Conservation (phyloP, 37 sponge, comb jelly and placozoan species). For the Hormiphora californensis region DNA sequence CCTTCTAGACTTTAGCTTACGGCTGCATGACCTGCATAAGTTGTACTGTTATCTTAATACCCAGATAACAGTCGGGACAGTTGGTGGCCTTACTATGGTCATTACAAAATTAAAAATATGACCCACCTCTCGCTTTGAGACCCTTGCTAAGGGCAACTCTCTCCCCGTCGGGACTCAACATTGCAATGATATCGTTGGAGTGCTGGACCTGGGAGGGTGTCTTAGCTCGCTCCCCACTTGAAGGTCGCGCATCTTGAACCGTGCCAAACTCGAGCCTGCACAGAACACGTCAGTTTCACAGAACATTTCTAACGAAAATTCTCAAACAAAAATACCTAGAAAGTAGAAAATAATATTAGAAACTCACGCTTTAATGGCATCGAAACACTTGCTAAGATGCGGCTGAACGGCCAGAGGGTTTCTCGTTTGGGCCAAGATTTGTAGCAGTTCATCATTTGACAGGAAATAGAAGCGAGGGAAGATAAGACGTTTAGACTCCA, state of each 20-base stretch:
- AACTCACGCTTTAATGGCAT: constrained; percentile 83
- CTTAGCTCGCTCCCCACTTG: constrained; percentile 39
- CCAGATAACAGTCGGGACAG: too few species aligned
- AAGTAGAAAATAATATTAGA: too few species aligned
- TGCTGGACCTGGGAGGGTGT: constrained; percentile 29
- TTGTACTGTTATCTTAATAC: too few species aligned
- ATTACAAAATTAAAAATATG: too few species aligned
- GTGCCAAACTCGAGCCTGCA: constrained; percentile 84
- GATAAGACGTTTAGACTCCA: constrained; percentile 84
- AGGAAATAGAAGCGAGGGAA: constrained; percentile 95
- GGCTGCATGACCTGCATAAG: too few species aligned
- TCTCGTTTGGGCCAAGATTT: constrained; percentile 94
- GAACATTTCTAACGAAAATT: too few species aligned
- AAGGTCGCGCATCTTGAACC: constrained; percentile 19
- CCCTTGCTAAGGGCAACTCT: constrained; percentile 28
- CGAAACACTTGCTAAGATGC: constrained; percentile 97
- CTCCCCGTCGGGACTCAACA: constrained; percentile 89
- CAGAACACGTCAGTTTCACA: background rate
- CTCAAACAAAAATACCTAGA: too few species aligned
- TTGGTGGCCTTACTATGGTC: too few species aligned
- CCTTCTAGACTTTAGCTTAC: too few species aligned
- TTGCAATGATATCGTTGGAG: constrained; percentile 87
- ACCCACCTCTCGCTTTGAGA: background rate
- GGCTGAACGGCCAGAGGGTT: constrained; percentile 98
- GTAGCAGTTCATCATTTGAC: constrained; percentile 95